A percentile compares a stretch with the other conserved stretches of the same genome.
Evolutionary conservation across 2,797 vertebrate genomes (phyloP).

Genomic region (Apogon talboti): DNA sequence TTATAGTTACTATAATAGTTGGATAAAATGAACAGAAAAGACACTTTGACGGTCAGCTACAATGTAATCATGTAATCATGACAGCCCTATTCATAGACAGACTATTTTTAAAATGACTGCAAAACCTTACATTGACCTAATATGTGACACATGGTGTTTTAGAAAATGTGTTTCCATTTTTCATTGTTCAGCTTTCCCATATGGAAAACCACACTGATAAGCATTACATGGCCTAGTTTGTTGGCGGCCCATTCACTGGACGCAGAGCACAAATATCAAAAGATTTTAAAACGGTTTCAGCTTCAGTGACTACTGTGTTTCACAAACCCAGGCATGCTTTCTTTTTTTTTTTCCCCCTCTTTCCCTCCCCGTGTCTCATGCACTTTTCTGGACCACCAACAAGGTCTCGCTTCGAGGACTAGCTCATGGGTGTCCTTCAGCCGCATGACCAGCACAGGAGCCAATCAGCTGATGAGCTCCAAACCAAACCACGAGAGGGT

Average conservation of each 20-base stretch:
- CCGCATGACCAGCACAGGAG: constrained; percentile 65
- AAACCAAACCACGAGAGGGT: constrained; percentile 58
- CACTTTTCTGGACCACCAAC: constrained; percentile 70
- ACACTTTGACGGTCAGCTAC: no score
- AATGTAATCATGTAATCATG: no score
- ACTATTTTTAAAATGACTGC: no score
- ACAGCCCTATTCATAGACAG: no score
- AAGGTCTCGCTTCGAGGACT: constrained; percentile 61
- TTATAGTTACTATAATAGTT: no score
- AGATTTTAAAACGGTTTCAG: constrained; percentile 25
- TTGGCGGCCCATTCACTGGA: constrained; percentile 55
- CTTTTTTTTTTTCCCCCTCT: neutral
- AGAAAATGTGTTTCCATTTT: no score
- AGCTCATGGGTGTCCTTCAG: constrained; percentile 67
- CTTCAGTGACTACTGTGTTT: constrained; percentile 39
- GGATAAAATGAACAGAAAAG: no score
- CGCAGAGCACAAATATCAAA: constrained; percentile 45
- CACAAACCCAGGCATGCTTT: constrained; percentile 14
- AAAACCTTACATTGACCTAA: no score
- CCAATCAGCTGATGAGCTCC: constrained; percentile 71
- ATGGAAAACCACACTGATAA: no score
- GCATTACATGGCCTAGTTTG: neutral
- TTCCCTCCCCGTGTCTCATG: constrained; percentile 37
- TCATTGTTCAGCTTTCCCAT: no score
- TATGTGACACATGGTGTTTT: no score